Conservation (phyloP, 1,140 invertebrate genomes). For the Oreohelix idahoensis region DNA sequence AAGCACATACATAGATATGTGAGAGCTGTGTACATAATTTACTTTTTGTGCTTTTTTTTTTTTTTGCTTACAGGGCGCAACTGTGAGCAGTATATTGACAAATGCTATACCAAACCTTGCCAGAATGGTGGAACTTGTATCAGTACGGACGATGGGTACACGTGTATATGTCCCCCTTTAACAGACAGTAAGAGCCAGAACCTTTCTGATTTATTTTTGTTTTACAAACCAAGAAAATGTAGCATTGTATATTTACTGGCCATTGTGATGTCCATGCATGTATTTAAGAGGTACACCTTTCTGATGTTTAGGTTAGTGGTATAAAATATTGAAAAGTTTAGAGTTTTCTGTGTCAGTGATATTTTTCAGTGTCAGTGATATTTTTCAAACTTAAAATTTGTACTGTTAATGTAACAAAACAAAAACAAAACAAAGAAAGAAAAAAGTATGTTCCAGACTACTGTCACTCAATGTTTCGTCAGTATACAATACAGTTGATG, state of each 20-base stretch:
- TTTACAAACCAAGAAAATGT: neutral
- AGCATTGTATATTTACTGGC: neutral
- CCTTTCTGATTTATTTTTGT: conserved; percentile 3
- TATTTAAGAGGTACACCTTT: neutral
- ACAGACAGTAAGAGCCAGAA: conserved; percentile 75
- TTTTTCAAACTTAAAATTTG: too few species aligned
- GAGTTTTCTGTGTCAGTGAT: too few species aligned
- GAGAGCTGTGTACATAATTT: too few species aligned
- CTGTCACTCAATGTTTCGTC: too few species aligned
- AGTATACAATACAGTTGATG: too few species aligned
- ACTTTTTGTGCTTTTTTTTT: too few species aligned
- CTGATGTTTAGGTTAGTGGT: neutral
- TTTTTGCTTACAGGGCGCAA: neutral
- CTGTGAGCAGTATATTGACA: conserved; percentile 78
- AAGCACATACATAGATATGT: too few species aligned
- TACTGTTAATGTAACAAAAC: too few species aligned
- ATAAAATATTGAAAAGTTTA: neutral
- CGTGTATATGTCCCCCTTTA: conserved; percentile 85
- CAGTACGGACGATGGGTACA: conserved; percentile 90
- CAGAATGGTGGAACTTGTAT: conserved; percentile 87
- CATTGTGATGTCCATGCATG: neutral
- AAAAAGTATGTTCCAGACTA: too few species aligned
- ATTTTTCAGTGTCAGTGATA: too few species aligned
- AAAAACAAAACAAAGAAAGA: too few species aligned
- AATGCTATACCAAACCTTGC: conserved; percentile 97